Evolutionary conservation across 1,140 invertebrate species (phyloP).

Genomic region (Stratiolaelaps scimitus): DNA sequence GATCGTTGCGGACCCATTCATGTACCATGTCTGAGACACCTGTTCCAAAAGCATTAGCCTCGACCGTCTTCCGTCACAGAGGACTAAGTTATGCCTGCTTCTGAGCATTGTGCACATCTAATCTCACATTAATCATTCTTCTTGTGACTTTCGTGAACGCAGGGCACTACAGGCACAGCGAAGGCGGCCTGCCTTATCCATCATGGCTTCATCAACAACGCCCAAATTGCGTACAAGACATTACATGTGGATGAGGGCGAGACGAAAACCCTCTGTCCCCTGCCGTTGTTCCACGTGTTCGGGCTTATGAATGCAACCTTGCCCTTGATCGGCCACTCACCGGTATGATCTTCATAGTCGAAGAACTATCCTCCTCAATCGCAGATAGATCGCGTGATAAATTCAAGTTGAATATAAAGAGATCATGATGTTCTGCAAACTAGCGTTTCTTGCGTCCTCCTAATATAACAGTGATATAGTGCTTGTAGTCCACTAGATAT

Average conservation of each 20-base stretch:
- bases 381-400: too few species aligned
- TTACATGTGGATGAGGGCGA: not conserved
- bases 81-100: too few species aligned
- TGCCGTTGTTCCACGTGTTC: slow-evolving; percentile 14
- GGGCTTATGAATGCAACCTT: not conserved
- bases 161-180: slow-evolving; percentile 13
- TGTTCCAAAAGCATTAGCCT: not conserved
- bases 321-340: not conserved
- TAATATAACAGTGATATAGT: too few species aligned
- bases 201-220: slow-evolving; percentile 22
- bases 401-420: too few species aligned
- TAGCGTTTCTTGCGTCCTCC: too few species aligned
- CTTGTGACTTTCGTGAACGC: not conserved
- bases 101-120: too few species aligned
- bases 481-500: too few species aligned
- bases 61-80: not conserved
- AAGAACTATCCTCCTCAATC: too few species aligned
- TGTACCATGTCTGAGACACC: not conserved
- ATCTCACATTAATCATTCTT: too few species aligned
- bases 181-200: slow-evolving; percentile 6
- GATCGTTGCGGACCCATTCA: too few species aligned
- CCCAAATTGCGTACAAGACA: not conserved
- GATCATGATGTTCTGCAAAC: too few species aligned
- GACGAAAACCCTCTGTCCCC: not conserved
- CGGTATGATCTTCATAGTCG: too few species aligned